phyloP scores from a whole-genome alignment of 1,140 invertebrate genomes.

The Calosoma granatense region DNA sequence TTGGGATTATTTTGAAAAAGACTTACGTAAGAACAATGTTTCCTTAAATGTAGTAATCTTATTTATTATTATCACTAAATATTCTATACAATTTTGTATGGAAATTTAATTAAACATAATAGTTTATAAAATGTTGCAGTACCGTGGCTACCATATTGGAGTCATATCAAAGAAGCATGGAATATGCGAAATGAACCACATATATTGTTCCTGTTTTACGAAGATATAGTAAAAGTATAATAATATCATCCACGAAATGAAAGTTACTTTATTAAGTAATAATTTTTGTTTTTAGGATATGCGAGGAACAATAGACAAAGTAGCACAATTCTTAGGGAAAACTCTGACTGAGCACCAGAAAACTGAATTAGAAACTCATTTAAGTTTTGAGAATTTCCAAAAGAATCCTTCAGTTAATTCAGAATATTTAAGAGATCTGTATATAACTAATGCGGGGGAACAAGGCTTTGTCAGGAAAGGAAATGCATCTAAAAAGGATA shows the following conservation, averaged over 20 bases:
- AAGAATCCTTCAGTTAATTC: slow-evolving; percentile 60
- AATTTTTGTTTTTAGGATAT: too few relatives aligned
- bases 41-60: too few relatives aligned
- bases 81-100: too few relatives aligned
- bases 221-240: slow-evolving; percentile 63
- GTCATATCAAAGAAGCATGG: slow-evolving; percentile 67
- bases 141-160: slow-evolving; percentile 63
- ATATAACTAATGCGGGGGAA: slow-evolving; percentile 40
- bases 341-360: slow-evolving; percentile 41
- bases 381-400: slow-evolving; percentile 63
- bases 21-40: slow-evolving; percentile 48
- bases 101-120: too few relatives aligned
- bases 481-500: slow-evolving; percentile 50
- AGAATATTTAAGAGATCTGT: slow-evolving; percentile 47
- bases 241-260: too few relatives aligned
- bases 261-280: too few relatives aligned
- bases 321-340: slow-evolving; percentile 50
- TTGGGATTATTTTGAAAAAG: slow-evolving; percentile 63
- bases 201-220: slow-evolving; percentile 69
- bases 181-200: slow-evolving; percentile 50
- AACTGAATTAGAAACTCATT: slow-evolving; percentile 44
- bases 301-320: slow-evolving; percentile 37
- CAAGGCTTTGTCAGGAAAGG: slow-evolving; percentile 52
- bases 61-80: too few relatives aligned
- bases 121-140: too few relatives aligned